Conservation (phyloP, 2,888 invertebrate species). For the Agrotis ipsilon region DNA sequence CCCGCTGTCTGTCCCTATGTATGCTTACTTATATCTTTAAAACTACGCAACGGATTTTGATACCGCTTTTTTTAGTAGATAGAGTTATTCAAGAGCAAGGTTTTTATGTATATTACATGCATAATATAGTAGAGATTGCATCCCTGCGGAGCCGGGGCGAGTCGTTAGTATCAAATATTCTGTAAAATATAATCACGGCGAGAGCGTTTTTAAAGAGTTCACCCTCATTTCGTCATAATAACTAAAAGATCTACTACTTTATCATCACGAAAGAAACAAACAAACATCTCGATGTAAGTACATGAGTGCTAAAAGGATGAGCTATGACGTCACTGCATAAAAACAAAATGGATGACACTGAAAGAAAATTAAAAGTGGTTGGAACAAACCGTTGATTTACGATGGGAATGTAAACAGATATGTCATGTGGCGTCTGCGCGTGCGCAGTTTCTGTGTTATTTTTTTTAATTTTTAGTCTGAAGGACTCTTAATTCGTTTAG, state of each 20-base stretch:
- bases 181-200: too few species aligned
- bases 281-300: slow-evolving; percentile 30
- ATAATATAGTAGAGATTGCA: too few species aligned
- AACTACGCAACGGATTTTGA: too few species aligned
- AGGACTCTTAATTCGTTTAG: neutral
- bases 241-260: neutral
- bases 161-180: too few species aligned
- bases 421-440: neutral
- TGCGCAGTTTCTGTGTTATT: slow-evolving; percentile 16
- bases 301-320: slow-evolving; percentile 32
- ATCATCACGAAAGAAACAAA: neutral
- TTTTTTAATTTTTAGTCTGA: neutral
- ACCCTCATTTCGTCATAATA: too few species aligned
- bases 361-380: slow-evolving; percentile 35
- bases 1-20: too few species aligned
- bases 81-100: too few species aligned
- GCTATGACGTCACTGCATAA: slow-evolving; percentile 38
- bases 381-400: neutral
- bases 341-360: slow-evolving; percentile 60
- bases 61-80: too few species aligned
- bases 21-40: too few species aligned
- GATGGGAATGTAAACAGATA: slow-evolving; percentile 27
- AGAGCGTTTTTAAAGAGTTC: too few species aligned
- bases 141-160: too few species aligned
- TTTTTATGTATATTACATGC: too few species aligned